Base-by-base conservation (phyloP, 2,113 vertebrate species). In the Apteryx mantelli region DNA sequence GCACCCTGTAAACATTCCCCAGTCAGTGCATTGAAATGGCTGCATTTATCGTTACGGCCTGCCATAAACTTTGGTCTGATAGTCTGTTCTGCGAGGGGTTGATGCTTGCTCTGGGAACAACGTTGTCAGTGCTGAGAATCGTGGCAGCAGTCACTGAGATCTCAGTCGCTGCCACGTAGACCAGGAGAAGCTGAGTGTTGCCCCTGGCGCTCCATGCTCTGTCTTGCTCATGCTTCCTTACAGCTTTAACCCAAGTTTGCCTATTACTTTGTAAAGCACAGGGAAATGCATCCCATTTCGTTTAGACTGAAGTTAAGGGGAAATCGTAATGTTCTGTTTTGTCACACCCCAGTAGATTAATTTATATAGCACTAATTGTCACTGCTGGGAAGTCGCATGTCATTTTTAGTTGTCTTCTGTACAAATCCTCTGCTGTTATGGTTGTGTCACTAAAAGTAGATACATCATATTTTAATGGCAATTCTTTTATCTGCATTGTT, bases 1-100 rank as follows among this genome's bases (percentile, higher is more conserved):
- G 7, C 53, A 84, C 69, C 21, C 84, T 83, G 78, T 73, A 79
- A 95, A 76, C 82, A 70, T 88, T 95, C 69, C 55, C 74, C 44
- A 36, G 25, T 68, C 82, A 16, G 42, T 82, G 52, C 63, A 21
- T 7, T 61, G 81, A 68, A 70, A 65, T 19, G 46, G 34, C 26
- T 52, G 40, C 12, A 25, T 66, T 94, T 83, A n/a, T 82, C 82
- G 5, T 25, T 77, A 74, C 30, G 89, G 50, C 40, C 82, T 80
- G 55, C 14, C 36, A 3, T 85, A 79, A 70, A 25, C 5, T 21
- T 40, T 73, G 73, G 40, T 34, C 76, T 53, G 38, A 11, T 3
- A 46, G 10, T 65, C 63, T 86, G 8, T 55, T 76, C 68, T 60
- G 40, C 42, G 7, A 76, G 42, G 82, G 46, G 22, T 22, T 46